Conservation (phyloP, 2,888 invertebrate genomes). For the Lepeophtheirus nordmannii region DNA sequence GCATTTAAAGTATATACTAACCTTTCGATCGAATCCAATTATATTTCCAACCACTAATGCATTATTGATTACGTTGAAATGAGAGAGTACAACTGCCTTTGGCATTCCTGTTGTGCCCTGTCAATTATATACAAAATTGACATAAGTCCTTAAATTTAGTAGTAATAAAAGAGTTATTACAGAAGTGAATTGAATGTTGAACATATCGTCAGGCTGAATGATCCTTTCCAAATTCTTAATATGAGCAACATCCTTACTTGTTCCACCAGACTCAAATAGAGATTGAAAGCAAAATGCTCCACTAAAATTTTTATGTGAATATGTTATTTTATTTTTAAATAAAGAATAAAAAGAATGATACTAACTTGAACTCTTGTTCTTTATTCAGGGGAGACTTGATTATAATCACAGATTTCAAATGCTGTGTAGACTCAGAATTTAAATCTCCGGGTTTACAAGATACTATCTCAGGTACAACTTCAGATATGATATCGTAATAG, state of each 20-base stretch:
- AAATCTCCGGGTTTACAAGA: conserved; percentile 38
- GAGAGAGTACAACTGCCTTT: conserved; percentile 56
- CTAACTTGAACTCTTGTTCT: conserved; percentile 35
- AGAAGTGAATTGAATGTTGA: conserved; percentile 68
- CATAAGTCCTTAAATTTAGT: not conserved
- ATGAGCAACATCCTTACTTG: conserved; percentile 32
- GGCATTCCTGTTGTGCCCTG: conserved; percentile 63
- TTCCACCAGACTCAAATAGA: conserved; percentile 36
- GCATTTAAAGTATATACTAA: not conserved
- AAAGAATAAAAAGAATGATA: conserved; percentile 26
- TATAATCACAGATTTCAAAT: conserved; percentile 44
- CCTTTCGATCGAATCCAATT: conserved; percentile 34
- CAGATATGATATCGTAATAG: conserved; percentile 48
- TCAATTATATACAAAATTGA: conserved; percentile 24
- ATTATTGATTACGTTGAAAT: conserved; percentile 61
- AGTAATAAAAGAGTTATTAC: conserved; percentile 31
- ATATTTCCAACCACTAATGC: conserved; percentile 45
- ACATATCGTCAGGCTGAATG: conserved; percentile 50
- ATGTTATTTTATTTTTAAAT: too few relatives aligned
- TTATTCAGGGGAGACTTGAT: conserved; percentile 28
- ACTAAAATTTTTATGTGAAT: too few relatives aligned
- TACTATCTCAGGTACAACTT: conserved; percentile 45
- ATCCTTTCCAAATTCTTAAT: conserved; percentile 37
- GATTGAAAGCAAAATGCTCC: conserved; percentile 38
- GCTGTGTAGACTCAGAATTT: conserved; percentile 38